A percentile compares a stretch with the other conserved stretches of the same genome.
Evolutionary conservation across 2,113 vertebrate genomes (phyloP).

Genomic region (Osmerus eperlanus): DNA sequence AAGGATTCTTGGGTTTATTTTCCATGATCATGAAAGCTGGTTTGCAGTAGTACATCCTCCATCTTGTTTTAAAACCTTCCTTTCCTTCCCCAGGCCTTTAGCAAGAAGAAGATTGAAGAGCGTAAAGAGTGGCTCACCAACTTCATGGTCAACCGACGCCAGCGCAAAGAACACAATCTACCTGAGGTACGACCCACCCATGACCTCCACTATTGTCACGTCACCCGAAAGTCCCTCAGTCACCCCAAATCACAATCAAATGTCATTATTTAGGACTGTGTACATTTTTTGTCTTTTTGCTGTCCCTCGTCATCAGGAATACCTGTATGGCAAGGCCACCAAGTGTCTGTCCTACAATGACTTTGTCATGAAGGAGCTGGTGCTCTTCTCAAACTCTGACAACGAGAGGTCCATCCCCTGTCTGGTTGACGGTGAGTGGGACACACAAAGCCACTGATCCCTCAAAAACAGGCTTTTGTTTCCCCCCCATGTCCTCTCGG

Average conservation of each 20-base stretch:
- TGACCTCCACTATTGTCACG: too few relatives aligned
- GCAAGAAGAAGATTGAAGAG: constrained; percentile 94
- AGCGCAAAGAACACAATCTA: constrained; percentile 87
- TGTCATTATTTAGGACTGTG: not conserved
- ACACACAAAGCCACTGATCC: too few relatives aligned
- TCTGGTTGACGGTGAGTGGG: constrained; percentile 86
- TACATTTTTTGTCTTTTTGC: not conserved
- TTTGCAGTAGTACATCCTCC: not conserved
- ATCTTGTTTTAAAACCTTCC: not conserved
- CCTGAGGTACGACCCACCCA: constrained; percentile 79
- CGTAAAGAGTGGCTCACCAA: constrained; percentile 96
- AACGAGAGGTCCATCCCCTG: constrained; percentile 97
- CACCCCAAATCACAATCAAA: not conserved
- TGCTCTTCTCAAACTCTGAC: constrained; percentile 96
- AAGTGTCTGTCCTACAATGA: constrained; percentile 87
- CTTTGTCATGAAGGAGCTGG: constrained; percentile 97
- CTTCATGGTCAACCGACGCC: constrained; percentile 90
- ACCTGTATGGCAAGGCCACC: constrained; percentile 86
- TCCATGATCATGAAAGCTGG: too few relatives aligned
- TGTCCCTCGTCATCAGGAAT: constrained; percentile 75
- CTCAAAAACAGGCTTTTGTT: not conserved
- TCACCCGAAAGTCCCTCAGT: not conserved
- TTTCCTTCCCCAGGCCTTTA: constrained; percentile 84
- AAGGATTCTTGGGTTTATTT: too few relatives aligned
- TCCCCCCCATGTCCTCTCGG: not conserved